A percentile compares a stretch with the other conserved stretches of the same genome.
These are phyloP conservation scores for Lates calcarifer DNA, from an alignment of 2,113 vertebrate genomes.

Conservation along the genomic window DNA sequence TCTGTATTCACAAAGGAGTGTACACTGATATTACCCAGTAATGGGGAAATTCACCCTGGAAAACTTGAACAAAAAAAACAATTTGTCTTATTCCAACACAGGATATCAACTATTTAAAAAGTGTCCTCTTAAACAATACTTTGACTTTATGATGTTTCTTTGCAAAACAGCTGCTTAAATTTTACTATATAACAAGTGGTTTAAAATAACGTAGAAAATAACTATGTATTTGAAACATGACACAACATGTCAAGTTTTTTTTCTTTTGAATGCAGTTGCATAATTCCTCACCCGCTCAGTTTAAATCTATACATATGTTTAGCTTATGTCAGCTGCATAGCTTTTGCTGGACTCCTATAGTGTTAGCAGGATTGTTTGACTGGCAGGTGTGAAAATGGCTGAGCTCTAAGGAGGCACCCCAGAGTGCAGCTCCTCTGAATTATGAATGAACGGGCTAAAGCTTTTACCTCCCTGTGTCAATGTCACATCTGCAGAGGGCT, in stretches of 20 bases:
- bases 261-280: not conserved
- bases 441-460: constrained; percentile 60
- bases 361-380: constrained; percentile 37
- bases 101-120: not conserved
- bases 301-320: not conserved
- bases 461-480: constrained; percentile 45
- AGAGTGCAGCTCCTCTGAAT: constrained; percentile 58
- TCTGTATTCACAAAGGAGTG: constrained; percentile 4
- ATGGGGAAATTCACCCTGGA: not conserved
- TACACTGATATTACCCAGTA: not conserved
- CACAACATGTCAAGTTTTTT: not conserved
- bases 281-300: not conserved
- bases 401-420: constrained; percentile 35
- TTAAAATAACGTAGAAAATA: no score
- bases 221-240: not conserved
- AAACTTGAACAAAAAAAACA: not conserved
- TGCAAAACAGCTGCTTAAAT: not conserved
- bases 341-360: not conserved
- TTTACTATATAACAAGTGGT: not conserved
- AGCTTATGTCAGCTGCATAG: not conserved
- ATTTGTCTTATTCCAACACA: not conserved
- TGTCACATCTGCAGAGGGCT: constrained; percentile 21
- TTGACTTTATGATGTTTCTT: not conserved
- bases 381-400: constrained; percentile 57
- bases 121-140: not conserved